Percentiles rank a stretch among this genome's conserved stretches.
Conservation (phyloP, 2,888 invertebrate species). For the Iphiclides podalirius region DNA sequence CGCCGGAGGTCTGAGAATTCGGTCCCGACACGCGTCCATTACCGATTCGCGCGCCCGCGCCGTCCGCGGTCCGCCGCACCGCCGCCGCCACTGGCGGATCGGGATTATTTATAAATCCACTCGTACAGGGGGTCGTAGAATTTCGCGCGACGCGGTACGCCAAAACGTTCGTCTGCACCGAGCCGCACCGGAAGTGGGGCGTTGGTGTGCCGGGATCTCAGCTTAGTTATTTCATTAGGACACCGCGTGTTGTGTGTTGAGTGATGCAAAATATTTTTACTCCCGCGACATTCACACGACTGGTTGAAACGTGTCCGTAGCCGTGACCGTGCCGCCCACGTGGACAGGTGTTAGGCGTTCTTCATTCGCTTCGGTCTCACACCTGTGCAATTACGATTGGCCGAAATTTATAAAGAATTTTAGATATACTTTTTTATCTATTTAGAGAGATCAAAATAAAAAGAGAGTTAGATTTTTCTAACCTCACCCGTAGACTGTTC, state of each 20-base stretch:
- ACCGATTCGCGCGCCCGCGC: slow-evolving; percentile 75
- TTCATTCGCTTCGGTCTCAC: slow-evolving; percentile 43
- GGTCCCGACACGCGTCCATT: slow-evolving; percentile 56
- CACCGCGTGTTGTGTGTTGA: not conserved
- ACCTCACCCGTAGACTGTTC: slow-evolving; percentile 3
- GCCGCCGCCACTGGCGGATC: slow-evolving; percentile 76
- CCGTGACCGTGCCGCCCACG: slow-evolving; percentile 64
- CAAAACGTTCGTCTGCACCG: slow-evolving; percentile 58
- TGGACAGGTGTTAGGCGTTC: slow-evolving; percentile 63
- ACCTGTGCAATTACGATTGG: slow-evolving; percentile 31
- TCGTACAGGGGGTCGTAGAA: slow-evolving; percentile 78
- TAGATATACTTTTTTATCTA: no score
- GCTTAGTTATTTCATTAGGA: not conserved
- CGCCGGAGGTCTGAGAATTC: slow-evolving; percentile 47
- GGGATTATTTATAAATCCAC: slow-evolving; percentile 79
- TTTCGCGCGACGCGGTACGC: slow-evolving; percentile 71
- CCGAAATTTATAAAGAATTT: slow-evolving; percentile 27
- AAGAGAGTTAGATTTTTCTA: not conserved
- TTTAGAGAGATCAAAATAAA: no score
- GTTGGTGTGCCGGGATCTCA: slow-evolving; percentile 31
- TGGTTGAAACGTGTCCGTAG: slow-evolving; percentile 33
- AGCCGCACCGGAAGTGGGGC: slow-evolving; percentile 59
- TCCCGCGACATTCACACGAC: not conserved
- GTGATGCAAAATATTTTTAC: not conserved
- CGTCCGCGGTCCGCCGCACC: slow-evolving; percentile 75